Base-by-base conservation (phyloP, 2,113 vertebrate genomes). In the Cochlearius cochlearius region DNA sequence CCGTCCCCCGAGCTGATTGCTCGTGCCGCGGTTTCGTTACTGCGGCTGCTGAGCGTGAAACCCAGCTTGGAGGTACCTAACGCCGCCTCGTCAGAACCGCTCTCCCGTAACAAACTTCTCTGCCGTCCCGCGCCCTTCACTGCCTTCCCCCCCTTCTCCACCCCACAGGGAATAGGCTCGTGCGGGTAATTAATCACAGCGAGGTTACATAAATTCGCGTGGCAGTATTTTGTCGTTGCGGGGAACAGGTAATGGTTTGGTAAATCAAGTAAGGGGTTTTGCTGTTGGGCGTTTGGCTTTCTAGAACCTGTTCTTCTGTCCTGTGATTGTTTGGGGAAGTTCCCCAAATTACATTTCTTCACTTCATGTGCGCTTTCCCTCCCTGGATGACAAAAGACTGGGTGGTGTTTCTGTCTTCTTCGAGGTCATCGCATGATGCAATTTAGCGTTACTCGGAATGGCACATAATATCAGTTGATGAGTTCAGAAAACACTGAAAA, bases 151-250 rank as follows among this genome's bases (percentile, higher is more conserved):
- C 22, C 25, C 10, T 20, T 5, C 34, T 27, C 27, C 39, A 2
- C 25, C 36, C 50, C 23, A 0, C 50, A 2, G n/a, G 30, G 74
- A 17, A 3, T 23, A 3, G 7, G 8, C 56, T 49, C 15, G 0
- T 1, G 12, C 8, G 47, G n/a, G 47, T 45, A 4, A 8, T 11
- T 15, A 6, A 14, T 36, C 25, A 4, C 29, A 2, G 27, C 3
- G 29, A 23, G 2, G 11, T 21, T 16, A 3, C 1, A 0, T 11
- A 7, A 10, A 36, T 15, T 49, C 18, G 4, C 14, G 0, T 2
- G 21, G 52, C n/a, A 4, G 0, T 38, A 5, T 9, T 41, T 7
- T 30, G 21, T 2, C 1, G 1, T 22, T 22, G 47, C 41, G 8
- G 5, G 6, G 84, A 5, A 47, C 58, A 41, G 17, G 16, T 12